phyloP scores from a whole-genome alignment of 2,888 invertebrate genomes.

The Pomacea canaliculata region DNA sequence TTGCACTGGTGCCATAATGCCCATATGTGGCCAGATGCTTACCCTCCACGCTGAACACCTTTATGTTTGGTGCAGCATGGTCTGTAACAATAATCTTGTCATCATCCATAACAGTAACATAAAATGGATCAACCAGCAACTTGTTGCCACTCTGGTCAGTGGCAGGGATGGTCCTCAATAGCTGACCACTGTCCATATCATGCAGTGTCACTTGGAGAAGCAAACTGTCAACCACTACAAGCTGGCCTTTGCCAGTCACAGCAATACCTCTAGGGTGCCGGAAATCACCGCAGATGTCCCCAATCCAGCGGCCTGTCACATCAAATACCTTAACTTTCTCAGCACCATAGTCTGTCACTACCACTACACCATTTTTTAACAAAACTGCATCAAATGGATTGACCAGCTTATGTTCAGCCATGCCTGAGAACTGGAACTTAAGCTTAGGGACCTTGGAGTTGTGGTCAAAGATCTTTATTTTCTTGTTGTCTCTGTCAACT shows the following conservation, averaged over 20 bases:
- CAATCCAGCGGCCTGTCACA: conserved; percentile 44
- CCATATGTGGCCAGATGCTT: conserved; percentile 53
- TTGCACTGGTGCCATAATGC: conserved; percentile 51
- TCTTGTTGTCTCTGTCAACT: conserved; percentile 64
- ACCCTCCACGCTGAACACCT: conserved; percentile 40
- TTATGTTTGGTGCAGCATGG: conserved; percentile 62
- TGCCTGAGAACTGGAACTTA: conserved; percentile 44
- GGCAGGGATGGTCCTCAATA: conserved; percentile 43
- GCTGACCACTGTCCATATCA: conserved; percentile 46
- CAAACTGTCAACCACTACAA: conserved; percentile 59
- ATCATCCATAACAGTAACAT: conserved; percentile 54
- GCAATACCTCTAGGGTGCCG: conserved; percentile 64
- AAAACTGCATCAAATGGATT: conserved; percentile 63
- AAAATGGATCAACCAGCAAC: conserved; percentile 62
- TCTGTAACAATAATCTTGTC: conserved; percentile 63
- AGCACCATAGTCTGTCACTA: conserved; percentile 60
- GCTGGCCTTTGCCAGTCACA: conserved; percentile 52
- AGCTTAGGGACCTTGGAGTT: conserved; percentile 39
- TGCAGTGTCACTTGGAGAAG: conserved; percentile 53
- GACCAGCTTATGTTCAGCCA: conserved; percentile 46
- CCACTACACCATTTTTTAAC: conserved; percentile 54
- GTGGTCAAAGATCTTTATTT: conserved; percentile 56
- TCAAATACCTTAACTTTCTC: conserved; percentile 60
- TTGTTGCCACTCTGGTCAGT: conserved; percentile 40
- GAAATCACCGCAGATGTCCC: conserved; percentile 49